These are phyloP conservation scores for Habropoda laboriosa DNA, from an alignment of 1,140 invertebrate species.

Conservation along the genomic window DNA sequence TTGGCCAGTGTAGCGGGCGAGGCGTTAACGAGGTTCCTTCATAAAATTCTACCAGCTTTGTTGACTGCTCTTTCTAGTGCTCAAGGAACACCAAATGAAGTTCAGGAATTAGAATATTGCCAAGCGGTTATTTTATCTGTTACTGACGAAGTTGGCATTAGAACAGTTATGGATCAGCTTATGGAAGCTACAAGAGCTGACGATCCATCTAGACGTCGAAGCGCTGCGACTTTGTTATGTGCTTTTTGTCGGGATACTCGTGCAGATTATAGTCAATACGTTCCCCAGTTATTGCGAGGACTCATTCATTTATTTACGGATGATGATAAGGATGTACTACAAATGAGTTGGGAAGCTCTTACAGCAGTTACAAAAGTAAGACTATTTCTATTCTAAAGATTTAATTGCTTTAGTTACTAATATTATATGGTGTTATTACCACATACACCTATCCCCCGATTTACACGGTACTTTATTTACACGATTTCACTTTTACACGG, in stretches of 20 bases:
- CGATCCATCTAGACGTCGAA: constrained; percentile 85
- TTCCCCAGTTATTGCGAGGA: constrained; percentile 93
- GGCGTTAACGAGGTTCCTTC: constrained; percentile 94
- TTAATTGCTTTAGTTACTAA: no score
- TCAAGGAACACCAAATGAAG: constrained; percentile 87
- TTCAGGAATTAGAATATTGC: constrained; percentile 94
- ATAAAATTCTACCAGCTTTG: constrained; percentile 95
- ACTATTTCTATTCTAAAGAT: constrained; percentile 2
- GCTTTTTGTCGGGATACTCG: constrained; percentile 94
- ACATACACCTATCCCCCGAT: neutral
- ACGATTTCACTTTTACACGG: no score
- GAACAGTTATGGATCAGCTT: constrained; percentile 95
- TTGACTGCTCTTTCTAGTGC: constrained; percentile 89
- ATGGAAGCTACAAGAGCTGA: constrained; percentile 89
- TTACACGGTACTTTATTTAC: no score
- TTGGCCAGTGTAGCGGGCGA: constrained; percentile 96
- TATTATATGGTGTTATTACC: neutral
- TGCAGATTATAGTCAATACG: constrained; percentile 92
- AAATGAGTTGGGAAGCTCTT: constrained; percentile 94
- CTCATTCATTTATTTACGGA: constrained; percentile 93
- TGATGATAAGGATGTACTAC: constrained; percentile 90
- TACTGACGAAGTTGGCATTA: constrained; percentile 92
- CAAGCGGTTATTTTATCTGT: constrained; percentile 96
- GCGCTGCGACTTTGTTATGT: constrained; percentile 93
- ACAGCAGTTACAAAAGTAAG: constrained; percentile 92